Evolutionary conservation across 2,888 invertebrate genomes (phyloP).

Genomic region (Julus scandinavius): DNA sequence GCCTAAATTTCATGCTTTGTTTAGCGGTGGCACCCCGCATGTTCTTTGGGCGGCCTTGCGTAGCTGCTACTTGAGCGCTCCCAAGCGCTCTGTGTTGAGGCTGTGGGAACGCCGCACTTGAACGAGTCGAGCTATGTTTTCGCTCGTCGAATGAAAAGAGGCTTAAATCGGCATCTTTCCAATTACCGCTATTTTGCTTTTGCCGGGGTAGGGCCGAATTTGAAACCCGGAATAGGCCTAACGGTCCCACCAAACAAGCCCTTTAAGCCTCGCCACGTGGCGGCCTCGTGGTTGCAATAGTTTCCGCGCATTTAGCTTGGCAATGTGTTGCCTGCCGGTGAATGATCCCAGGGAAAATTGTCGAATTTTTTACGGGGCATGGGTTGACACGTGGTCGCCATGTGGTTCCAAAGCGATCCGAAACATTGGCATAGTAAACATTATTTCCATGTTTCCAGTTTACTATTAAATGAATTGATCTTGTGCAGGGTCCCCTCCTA

Average conservation of each 20-base stretch:
- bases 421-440: neutral
- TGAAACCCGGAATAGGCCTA: neutral
- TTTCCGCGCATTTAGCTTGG: neutral
- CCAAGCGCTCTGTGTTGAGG: neutral
- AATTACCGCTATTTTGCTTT: neutral
- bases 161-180: conserved; percentile 10
- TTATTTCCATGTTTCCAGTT: neutral
- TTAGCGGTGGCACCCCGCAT: conserved; percentile 33
- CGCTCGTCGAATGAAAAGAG: neutral
- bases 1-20: conserved; percentile 51
- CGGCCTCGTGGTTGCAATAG: neutral
- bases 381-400: neutral
- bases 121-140: neutral
- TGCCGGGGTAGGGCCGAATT: neutral
- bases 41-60: conserved; percentile 4
- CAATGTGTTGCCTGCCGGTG: conserved; percentile 5
- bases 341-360: neutral
- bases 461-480: neutral
- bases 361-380: neutral
- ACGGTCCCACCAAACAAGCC: neutral
- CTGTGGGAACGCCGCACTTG: neutral
- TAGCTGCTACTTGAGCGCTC: neutral
- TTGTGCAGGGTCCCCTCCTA: too few species aligned
- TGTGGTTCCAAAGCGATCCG: neutral
- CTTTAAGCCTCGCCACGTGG: neutral